phyloP scores from a whole-genome alignment of 2,797 vertebrate species.

The Alcedo atthis region DNA sequence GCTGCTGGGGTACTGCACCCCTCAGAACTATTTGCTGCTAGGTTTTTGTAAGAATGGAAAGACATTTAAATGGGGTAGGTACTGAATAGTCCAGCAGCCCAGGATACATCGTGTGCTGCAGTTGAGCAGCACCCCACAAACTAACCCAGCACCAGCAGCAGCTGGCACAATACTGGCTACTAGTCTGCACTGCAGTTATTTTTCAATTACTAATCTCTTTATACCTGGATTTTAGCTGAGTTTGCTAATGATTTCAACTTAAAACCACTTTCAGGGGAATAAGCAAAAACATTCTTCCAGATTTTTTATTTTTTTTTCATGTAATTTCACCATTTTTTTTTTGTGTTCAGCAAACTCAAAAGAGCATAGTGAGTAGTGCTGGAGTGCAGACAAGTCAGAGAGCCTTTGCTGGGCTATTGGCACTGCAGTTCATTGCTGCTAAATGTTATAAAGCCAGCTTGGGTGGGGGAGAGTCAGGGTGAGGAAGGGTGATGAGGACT shows the following conservation, averaged over 20 bases:
- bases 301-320: fast-evolving
- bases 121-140: not conserved
- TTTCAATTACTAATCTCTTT: not conserved
- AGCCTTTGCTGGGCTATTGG: not conserved
- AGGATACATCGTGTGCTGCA: fast-evolving
- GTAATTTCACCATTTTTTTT: not conserved
- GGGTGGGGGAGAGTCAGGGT: not conserved
- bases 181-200: not conserved
- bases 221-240: not conserved
- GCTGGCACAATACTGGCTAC: not conserved
- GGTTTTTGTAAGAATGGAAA: not conserved
- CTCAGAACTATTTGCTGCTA: not conserved
- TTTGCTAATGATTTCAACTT: not conserved
- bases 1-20: not conserved
- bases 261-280: not conserved
- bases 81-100: not conserved
- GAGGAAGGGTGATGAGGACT: not conserved
- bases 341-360: not conserved
- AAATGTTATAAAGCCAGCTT: not conserved
- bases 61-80: not conserved
- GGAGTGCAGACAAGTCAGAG: not conserved
- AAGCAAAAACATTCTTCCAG: not conserved
- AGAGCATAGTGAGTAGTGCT: not conserved
- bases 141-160: not conserved
- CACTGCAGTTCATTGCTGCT: not conserved